Evolutionary conservation across 1,140 invertebrate genomes (phyloP), one percentile per base, ranked within the genome.

Genomic region (Danaus plexippus): DNA sequence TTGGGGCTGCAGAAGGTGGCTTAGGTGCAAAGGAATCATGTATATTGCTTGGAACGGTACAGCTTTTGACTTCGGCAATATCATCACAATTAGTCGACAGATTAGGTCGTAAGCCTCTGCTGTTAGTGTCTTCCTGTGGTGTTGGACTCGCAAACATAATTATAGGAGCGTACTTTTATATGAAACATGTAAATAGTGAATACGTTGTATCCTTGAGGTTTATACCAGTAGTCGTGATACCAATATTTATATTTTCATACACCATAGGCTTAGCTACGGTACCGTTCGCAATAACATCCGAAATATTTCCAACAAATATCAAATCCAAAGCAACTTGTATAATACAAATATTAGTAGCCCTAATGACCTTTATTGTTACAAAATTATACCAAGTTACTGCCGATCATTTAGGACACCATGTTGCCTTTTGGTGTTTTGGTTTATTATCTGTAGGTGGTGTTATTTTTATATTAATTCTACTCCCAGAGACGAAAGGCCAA

Each of bases 401-500:
- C 9, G 89, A 90, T 59, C 74, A 83, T 58, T 87, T 94, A 45
- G 89, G 90, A 0, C 89, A 90, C 18, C 91, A 94, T 67, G 90
- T 91, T 1, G 90, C 91, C 0, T 95, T 94, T 82, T 92, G 90
- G 87, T 76, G 92, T 11, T 97, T 97, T 75, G 88, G 92, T 0
- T 80, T 90, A 9, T 85, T 92, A 54, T 93, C 92, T 22, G 69
- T 91, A 0, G 60, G 90, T 3, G 89, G 92, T 46, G 75, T 92
- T 0, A 52, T 92, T 41, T 95, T 92, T 69, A 89, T 92, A 51
- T 73, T 91, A 41, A 75, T 90, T 7, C 87, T 89, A 53, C 87
- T 95, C 5, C 94, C 94, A 0, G 95, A 96, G 85, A 96, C 94
- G 0, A 96, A 95, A 79, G 93, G 93, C 1, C 94, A 94, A 73